Conservation (phyloP, 2,888 invertebrate species). For the Pemphredon lugubris region DNA sequence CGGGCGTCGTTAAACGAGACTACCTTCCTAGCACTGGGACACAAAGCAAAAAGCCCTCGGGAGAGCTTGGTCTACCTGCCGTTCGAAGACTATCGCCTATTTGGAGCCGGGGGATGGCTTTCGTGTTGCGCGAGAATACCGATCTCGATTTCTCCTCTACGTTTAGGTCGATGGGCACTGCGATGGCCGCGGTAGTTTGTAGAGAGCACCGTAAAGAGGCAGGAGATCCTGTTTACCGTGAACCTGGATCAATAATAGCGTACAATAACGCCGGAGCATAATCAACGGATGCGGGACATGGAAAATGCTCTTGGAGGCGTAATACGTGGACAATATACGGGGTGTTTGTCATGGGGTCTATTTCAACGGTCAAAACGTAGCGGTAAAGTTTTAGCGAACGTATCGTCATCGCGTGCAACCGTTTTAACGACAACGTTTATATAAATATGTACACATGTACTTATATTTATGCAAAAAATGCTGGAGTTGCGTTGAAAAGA, state of each 20-base stretch:
- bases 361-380: background rate
- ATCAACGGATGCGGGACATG: background rate
- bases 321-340: background rate
- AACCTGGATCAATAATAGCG: slow-evolving; percentile 23
- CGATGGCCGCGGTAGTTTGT: slow-evolving; percentile 26
- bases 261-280: slow-evolving; percentile 22
- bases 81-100: slow-evolving; percentile 58
- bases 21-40: slow-evolving; percentile 62
- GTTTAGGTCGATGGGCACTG: slow-evolving; percentile 12
- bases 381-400: background rate
- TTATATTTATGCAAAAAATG: too few species aligned
- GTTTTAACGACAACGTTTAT: too few species aligned
- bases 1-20: slow-evolving; percentile 69
- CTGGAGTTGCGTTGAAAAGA: too few species aligned
- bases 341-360: background rate
- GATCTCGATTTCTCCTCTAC: slow-evolving; percentile 39
- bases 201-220: slow-evolving; percentile 20
- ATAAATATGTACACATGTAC: too few species aligned
- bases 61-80: slow-evolving; percentile 45
- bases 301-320: background rate
- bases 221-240: background rate
- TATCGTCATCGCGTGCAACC: background rate
- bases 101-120: slow-evolving; percentile 50
- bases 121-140: slow-evolving; percentile 46
- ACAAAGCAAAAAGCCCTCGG: slow-evolving; percentile 65